These are phyloP conservation scores for Palloptera scutellata DNA, from an alignment of 2,888 invertebrate species.

Conservation along the genomic window DNA sequence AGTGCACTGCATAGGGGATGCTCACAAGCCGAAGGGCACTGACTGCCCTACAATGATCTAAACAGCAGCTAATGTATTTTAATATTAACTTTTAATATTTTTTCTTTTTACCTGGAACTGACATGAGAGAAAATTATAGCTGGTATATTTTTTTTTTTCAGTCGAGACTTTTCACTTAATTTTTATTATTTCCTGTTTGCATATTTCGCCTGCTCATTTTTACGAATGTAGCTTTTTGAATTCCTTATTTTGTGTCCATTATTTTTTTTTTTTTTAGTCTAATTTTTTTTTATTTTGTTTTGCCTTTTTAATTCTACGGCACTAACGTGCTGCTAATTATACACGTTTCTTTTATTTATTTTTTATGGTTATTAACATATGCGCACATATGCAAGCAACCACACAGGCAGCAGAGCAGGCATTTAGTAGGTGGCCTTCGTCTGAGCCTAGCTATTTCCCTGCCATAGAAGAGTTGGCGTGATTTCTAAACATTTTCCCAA, in stretches of 20 bases:
- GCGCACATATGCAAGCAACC: neutral
- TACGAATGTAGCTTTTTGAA: neutral
- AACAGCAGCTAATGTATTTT: conserved; percentile 7
- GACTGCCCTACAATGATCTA: neutral
- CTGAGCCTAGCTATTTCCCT: too few relatives aligned
- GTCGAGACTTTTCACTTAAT: conserved; percentile 17
- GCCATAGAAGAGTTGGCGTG: neutral
- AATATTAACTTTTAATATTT: conserved; percentile 25
- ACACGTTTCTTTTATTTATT: neutral
- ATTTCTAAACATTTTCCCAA: neutral
- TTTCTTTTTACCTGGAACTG: neutral
- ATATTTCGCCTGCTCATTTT: neutral
- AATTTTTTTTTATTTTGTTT: neutral
- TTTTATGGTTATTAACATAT: neutral
- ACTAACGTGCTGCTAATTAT: conserved; percentile 2
- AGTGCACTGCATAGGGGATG: too few relatives aligned
- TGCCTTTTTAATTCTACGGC: neutral
- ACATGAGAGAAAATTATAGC: too few relatives aligned
- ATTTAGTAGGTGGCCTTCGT: too few relatives aligned
- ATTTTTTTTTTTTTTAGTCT: neutral
- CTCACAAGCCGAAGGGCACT: neutral
- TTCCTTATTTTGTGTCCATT: neutral
- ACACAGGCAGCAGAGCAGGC: neutral
- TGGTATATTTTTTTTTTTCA: neutral
- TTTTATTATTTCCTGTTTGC: conserved; percentile 21